A percentile compares a stretch with the other conserved stretches of the same genome.
Evolutionary conservation across 2,888 invertebrate genomes (phyloP).

Genomic region (Coremacera marginata): DNA sequence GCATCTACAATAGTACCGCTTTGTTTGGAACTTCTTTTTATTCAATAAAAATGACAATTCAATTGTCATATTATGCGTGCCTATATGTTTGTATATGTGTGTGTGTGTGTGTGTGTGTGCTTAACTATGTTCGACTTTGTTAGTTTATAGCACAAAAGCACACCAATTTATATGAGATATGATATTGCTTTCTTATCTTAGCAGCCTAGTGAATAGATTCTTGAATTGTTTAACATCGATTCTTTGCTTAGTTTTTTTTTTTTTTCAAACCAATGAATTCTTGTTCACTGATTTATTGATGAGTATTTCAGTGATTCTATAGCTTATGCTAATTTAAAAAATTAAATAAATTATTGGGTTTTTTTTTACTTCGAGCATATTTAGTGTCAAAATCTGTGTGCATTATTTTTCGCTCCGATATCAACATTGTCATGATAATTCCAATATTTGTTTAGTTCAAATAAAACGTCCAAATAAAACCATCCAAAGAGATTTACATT

Average conservation of each 20-base stretch:
- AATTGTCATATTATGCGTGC: conserved; percentile 10
- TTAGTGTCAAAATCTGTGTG: too few relatives aligned
- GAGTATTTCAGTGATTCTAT: background rate
- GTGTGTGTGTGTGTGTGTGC: too few relatives aligned
- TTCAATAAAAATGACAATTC: conserved; percentile 7
- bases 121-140: background rate
- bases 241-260: background rate
- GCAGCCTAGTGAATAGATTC: background rate
- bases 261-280: background rate
- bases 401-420: too few relatives aligned
- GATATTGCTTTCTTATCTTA: background rate
- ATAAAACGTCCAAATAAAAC: too few relatives aligned
- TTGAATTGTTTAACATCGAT: background rate
- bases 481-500: too few relatives aligned
- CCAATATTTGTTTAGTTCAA: too few relatives aligned
- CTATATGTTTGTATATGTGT: background rate
- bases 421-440: too few relatives aligned
- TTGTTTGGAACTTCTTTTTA: background rate
- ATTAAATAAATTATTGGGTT: too few relatives aligned
- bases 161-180: background rate
- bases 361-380: too few relatives aligned
- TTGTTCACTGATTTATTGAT: background rate
- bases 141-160: background rate
- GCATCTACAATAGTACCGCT: background rate
- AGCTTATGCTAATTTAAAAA: too few relatives aligned